These are phyloP conservation scores for Holotrichia oblita DNA, from an alignment of 1,140 invertebrate genomes.

Conservation along the genomic window DNA sequence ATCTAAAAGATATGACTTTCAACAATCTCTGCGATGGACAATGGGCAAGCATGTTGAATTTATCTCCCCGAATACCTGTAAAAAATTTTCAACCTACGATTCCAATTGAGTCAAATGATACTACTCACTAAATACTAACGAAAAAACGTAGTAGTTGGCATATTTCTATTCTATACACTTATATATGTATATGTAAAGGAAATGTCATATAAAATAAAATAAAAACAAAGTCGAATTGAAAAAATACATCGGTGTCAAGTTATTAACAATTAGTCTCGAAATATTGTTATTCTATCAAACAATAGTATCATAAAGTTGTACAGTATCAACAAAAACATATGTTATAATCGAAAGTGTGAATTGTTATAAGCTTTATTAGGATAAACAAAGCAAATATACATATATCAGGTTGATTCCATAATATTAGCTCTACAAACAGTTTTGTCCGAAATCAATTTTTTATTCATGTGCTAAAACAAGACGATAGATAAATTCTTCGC, in stretches of 20 bases:
- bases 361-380: not conserved
- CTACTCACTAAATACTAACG: not conserved
- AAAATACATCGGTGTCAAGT: not conserved
- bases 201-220: no score
- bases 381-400: not conserved
- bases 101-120: not conserved
- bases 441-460: no score
- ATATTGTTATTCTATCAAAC: not conserved
- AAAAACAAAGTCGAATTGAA: not conserved
- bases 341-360: not conserved
- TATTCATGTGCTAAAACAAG: no score
- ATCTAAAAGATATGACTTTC: constrained; percentile 77
- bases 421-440: no score
- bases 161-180: not conserved
- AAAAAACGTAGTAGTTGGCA: not conserved
- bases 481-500: no score
- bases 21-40: constrained; percentile 83
- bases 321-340: not conserved
- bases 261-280: not conserved
- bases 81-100: constrained; percentile 45
- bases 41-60: constrained; percentile 84
- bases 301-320: not conserved
- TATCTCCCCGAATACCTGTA: constrained; percentile 72
- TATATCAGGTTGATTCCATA: no score
- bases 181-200: no score